A percentile compares a stretch with the other conserved stretches of the same genome.
These are phyloP conservation scores for Calameuta filiformis DNA, from an alignment of 2,888 invertebrate genomes.

Conservation along the genomic window DNA sequence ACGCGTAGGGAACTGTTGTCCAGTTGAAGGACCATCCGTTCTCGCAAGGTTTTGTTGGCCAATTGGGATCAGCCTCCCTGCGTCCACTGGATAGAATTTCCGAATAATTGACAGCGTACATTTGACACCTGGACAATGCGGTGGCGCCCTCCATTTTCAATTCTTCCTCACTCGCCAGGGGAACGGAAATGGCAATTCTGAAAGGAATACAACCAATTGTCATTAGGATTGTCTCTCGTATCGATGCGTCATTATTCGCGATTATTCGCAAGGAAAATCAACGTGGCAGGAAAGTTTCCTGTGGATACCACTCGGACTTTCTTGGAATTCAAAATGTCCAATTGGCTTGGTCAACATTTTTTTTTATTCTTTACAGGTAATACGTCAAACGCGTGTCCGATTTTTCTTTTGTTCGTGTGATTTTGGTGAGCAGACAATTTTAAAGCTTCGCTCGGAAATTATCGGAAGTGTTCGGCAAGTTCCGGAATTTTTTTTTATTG, in stretches of 20 bases:
- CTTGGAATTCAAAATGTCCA: not conserved
- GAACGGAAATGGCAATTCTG: constrained; percentile 81
- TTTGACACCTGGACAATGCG: constrained; percentile 76
- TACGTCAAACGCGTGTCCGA: too few relatives aligned
- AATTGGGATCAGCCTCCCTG: constrained; percentile 73
- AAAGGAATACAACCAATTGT: not conserved
- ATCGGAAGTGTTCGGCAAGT: too few relatives aligned
- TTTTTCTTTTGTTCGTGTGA: too few relatives aligned
- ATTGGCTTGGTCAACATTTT: too few relatives aligned
- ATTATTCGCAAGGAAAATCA: not conserved
- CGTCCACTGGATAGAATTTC: constrained; percentile 71
- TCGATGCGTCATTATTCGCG: not conserved
- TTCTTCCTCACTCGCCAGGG: constrained; percentile 64
- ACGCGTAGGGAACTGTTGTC: constrained; percentile 83
- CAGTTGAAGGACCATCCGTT: constrained; percentile 86
- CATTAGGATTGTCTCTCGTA: not conserved
- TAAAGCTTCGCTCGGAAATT: too few relatives aligned
- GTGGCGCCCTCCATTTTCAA: constrained; percentile 54
- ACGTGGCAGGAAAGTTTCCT: not conserved
- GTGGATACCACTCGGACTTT: not conserved
- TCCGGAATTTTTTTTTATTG: too few relatives aligned
- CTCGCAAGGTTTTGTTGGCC: constrained; percentile 76
- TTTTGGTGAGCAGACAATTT: too few relatives aligned
- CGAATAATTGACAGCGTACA: constrained; percentile 83
- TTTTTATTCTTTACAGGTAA: too few relatives aligned